phyloP scores from a whole-genome alignment of 2,113 vertebrate genomes.

The Ceratotherium simum region DNA sequence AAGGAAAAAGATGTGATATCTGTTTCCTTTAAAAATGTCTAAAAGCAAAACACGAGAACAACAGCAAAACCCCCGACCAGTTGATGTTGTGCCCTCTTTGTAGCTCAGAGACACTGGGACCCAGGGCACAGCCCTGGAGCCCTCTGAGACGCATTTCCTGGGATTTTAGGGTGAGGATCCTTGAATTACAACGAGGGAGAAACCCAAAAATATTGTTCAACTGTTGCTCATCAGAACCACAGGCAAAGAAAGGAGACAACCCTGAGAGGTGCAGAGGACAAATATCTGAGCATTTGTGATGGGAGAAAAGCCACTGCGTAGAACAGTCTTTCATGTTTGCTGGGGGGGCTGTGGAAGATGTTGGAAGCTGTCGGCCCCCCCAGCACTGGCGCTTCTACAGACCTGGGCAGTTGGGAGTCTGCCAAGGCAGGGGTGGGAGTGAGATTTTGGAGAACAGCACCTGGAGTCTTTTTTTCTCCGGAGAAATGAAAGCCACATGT shows the following conservation, averaged over 20 bases:
- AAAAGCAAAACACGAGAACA: conserved; percentile 19
- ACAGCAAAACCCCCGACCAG: background rate
- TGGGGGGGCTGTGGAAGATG: background rate
- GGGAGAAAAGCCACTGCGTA: background rate
- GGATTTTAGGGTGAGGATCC: background rate
- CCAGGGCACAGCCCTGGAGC: background rate
- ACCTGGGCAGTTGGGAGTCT: conserved; percentile 37
- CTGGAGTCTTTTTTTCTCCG: conserved; percentile 17
- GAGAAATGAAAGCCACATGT: conserved; percentile 64
- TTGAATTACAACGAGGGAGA: background rate
- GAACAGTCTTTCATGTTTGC: background rate
- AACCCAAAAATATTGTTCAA: background rate
- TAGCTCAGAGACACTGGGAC: background rate
- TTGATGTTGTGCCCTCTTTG: background rate
- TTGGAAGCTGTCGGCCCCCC: background rate
- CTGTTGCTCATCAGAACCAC: background rate
- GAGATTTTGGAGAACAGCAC: conserved; percentile 41
- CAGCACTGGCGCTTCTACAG: background rate
- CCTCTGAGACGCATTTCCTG: background rate
- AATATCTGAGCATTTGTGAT: background rate
- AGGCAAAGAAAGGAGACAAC: background rate
- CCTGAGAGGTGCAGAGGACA: background rate
- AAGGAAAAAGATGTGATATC: background rate
- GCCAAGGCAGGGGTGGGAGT: background rate
- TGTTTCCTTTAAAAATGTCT: conserved; percentile 23